A percentile compares a stretch with the other conserved stretches of the same genome.
Evolutionary conservation across 2,113 vertebrate species (phyloP).

Genomic region (Daubentonia madagascariensis): DNA sequence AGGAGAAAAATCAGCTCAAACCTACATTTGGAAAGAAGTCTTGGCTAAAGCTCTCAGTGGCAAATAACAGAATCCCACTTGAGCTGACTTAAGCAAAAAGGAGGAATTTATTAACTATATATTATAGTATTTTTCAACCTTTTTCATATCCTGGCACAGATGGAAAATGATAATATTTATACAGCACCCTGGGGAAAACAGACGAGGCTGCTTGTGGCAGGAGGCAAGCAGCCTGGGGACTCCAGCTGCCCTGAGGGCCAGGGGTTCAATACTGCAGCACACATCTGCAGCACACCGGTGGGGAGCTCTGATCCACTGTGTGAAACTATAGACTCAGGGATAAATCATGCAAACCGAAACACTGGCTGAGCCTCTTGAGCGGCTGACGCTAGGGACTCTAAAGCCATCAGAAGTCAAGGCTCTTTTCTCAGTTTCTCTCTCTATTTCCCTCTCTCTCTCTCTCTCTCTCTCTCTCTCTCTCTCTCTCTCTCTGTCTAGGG

Average conservation of each 20-base stretch:
- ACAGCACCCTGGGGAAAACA: slow-evolving; percentile 40
- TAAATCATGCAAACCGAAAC: slow-evolving; percentile 34
- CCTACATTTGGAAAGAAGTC: slow-evolving; percentile 18
- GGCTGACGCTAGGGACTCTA: neutral
- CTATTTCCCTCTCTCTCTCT: rapidly evolving
- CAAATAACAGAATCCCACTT: neutral
- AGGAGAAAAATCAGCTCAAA: slow-evolving; percentile 27
- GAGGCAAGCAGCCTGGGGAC: slow-evolving; percentile 24
- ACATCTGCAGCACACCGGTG: neutral
- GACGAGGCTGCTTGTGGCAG: slow-evolving; percentile 14
- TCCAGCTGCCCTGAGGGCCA: neutral
- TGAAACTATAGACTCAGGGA: slow-evolving; percentile 12
- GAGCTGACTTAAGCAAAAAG: slow-evolving; percentile 43
- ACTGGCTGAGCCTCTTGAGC: neutral
- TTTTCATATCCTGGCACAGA: slow-evolving; percentile 40
- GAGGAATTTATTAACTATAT: slow-evolving; percentile 37
- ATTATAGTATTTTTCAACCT: slow-evolving; percentile 32
- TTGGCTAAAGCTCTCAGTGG: neutral
- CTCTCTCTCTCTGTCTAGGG: neutral
- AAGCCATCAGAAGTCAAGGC: neutral
- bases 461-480: rapidly evolving
- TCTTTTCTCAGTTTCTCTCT: neutral
- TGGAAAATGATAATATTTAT: slow-evolving; percentile 63
- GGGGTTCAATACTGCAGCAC: neutral
- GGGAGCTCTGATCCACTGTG: neutral